Percentiles rank a stretch among this genome's conserved stretches.
These are phyloP conservation scores for Pecten maximus DNA, from an alignment of 2,888 invertebrate species.

Conservation along the genomic window DNA sequence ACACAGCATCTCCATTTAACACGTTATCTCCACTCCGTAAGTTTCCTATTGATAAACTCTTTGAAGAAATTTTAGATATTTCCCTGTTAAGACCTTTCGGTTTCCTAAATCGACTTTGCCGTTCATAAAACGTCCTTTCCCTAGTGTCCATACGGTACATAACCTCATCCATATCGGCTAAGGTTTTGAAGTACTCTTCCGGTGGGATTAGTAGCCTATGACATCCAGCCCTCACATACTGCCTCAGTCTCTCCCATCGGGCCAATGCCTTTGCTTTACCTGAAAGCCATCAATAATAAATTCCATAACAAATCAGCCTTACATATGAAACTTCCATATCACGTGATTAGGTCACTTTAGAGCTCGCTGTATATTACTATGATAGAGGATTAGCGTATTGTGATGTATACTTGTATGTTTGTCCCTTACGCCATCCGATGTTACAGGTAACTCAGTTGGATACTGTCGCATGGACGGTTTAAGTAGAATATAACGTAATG, in stretches of 20 bases:
- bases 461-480: background rate
- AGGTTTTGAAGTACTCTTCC: constrained; percentile 26
- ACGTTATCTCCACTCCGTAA: background rate
- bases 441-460: background rate
- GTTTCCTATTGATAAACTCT: background rate
- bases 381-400: background rate
- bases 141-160: constrained; percentile 42
- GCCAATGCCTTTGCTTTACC: constrained; percentile 41
- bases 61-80: background rate
- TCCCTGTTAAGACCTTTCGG: background rate
- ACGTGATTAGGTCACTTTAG: background rate
- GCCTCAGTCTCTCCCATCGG: constrained; percentile 40
- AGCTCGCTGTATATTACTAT: background rate
- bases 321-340: background rate
- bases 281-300: background rate
- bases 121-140: constrained; percentile 43
- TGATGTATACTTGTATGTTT: background rate
- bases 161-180: constrained; percentile 30
- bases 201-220: constrained; percentile 6
- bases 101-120: constrained; percentile 10
- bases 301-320: background rate
- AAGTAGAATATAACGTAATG: background rate
- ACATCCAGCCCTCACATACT: constrained; percentile 42
- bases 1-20: background rate
- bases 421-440: background rate